Evolutionary conservation across 2,888 invertebrate genomes (phyloP), one percentile per base, ranked within the genome.

Genomic region (Luffia ferchaultella): DNA sequence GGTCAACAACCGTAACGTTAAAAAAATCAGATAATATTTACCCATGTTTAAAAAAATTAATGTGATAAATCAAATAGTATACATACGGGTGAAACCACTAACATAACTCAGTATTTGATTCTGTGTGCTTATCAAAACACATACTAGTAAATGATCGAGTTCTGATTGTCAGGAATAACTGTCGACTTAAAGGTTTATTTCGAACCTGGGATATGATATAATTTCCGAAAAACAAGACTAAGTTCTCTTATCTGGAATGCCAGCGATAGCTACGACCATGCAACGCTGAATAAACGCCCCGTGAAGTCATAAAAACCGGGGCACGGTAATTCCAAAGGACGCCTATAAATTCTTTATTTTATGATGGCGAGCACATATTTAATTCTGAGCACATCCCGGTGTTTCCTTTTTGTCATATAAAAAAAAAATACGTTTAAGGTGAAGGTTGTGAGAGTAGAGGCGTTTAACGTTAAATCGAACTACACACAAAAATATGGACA

Each of bases 261-360:
- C 64, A 64, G 63, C 67, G 69, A 71, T 73, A 49, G 30, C 30
- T 12, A 70, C 76, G 67, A 72, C 69, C 74, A 73, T 72, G 72
- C 73, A 68, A 66, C 65, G 68, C 71, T 67, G 68, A 77, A 74
- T 73, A 77, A 80, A 82, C 75, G 73, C 73, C 70, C 76, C 76
- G 79, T 80, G 68, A 78, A 79, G 70, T 71, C 73, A 73, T 82
- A 82, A 82, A 80, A 76, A 70, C n/a, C 73, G 65, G 69, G 69
- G 76, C 78, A 73, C 74, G 70, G 76, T 78, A 76, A 79, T 73
- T 74, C 73, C 73, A 76, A 78, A 79, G 80, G 82, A 79, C 73
- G 73, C 68, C 80, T 74, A 82, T 83, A 82, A 83, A 82, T 80
- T 78, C 76, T 77, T 76, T 76, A 78, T 82, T 82, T 83, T 82